Evolutionary conservation across 2,797 vertebrate species (phyloP), one percentile per base, ranked within the genome.

Genomic region (Oreochromis grahami): DNA sequence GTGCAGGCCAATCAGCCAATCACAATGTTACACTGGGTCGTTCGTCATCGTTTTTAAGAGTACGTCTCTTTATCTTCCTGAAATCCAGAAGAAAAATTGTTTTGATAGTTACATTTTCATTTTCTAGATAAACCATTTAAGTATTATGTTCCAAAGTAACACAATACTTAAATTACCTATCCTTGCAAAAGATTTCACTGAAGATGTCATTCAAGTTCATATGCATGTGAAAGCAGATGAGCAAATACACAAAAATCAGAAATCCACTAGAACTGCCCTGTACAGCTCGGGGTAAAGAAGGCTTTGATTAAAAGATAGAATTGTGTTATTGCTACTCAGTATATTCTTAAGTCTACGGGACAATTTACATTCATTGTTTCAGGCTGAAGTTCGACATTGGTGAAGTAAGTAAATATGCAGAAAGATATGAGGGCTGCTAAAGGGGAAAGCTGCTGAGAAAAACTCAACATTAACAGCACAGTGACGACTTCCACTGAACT

Each of bases 1-100:
- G 78, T 24, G 84, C 88, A 74, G 65, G 15, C 19, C 4, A 24
- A 10, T 3, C 24, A 85, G 79, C 95, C 89, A 95, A 95, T 94
- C 88, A 92, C 24, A 38, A 8, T 32, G 9, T 19, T 6, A 4
- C 3, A 10, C 5, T 6, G 1, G 1, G 2, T 24, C 29, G 3
- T 13, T 38, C 34, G 34, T 70, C 77, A 82, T 90, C 84, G 85
- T 26, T 4, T 2, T 70, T 29, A 21, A 21, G n/a, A 8, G 60
- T 21, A 45, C 14, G 41, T 17, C 13, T 70, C 13, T 26, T 70
- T 68, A 15, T 43, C 5, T n/a, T 60, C 56, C 3, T 60, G 12
- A 60, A 60, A 60, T 60, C 32, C 32, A 36, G 9, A 60, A 0
- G 32, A 60, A 60, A 0, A 60, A 12, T n/a, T 12, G 4, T 36